A percentile compares a stretch with the other conserved stretches of the same genome.
Evolutionary conservation across 2,797 vertebrate genomes (phyloP).

Genomic region (Myotis vivesi): DNA sequence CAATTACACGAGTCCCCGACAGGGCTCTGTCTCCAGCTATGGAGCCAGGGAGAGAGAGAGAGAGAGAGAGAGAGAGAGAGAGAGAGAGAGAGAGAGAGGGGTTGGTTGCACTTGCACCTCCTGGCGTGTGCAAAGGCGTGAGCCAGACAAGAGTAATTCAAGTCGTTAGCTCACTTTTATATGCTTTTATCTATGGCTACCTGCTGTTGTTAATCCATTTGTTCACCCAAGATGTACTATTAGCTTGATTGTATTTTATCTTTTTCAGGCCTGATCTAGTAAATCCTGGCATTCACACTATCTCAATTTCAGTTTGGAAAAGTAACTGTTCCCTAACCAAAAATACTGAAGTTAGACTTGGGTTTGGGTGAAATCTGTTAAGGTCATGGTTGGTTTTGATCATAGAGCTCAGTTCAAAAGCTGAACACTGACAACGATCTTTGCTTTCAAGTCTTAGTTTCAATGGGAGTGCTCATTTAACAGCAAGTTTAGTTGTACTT

Average conservation of each 20-base stretch:
- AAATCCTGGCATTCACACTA: constrained; percentile 44
- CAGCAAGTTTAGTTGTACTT: not conserved
- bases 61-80: not conserved
- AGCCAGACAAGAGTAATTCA: not conserved
- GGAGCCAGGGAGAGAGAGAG: not conserved
- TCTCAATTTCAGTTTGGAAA: constrained; percentile 64
- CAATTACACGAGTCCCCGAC: constrained; percentile 51
- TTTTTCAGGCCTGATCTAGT: constrained; percentile 34
- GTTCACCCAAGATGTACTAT: constrained; percentile 60
- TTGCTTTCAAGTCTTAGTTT: constrained; percentile 41
- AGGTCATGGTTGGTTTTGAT: constrained; percentile 43
- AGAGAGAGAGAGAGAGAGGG: not conserved
- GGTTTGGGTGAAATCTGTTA: constrained; percentile 27
- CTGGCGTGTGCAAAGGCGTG: not conserved
- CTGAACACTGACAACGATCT: constrained; percentile 19
- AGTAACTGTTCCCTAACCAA: constrained; percentile 65
- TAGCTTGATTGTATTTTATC: constrained; percentile 44
- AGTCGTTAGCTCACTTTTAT: not conserved
- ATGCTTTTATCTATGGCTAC: constrained; percentile 57
- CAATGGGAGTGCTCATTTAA: not conserved
- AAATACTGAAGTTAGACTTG: constrained; percentile 32
- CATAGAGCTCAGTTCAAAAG: constrained; percentile 16
- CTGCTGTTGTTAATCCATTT: constrained; percentile 56
- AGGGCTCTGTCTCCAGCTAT: not conserved
- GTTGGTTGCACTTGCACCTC: not conserved